Conservation (phyloP, 2,888 invertebrate genomes). For the Epinotia brunnichana region DNA sequence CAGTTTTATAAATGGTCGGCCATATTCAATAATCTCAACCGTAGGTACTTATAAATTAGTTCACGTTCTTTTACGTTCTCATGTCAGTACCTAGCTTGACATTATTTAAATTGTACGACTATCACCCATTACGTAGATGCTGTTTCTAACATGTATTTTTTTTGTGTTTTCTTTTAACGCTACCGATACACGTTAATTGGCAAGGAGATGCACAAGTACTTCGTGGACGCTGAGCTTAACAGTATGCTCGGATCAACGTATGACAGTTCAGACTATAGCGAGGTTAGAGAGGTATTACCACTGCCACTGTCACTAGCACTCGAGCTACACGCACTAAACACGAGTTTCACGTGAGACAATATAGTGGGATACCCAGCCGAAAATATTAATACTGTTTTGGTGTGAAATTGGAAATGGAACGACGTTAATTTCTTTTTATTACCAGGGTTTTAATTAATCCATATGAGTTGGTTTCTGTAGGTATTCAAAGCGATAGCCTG, state of each 20-base stretch:
- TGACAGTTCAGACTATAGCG: slow-evolving; percentile 81
- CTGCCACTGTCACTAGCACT: slow-evolving; percentile 50
- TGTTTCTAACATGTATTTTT: slow-evolving; percentile 65
- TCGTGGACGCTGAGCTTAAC: slow-evolving; percentile 92
- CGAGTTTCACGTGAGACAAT: slow-evolving; percentile 24
- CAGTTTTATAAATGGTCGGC: too few relatives aligned
- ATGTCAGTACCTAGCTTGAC: neutral
- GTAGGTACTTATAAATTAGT: neutral
- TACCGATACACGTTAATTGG: slow-evolving; percentile 80
- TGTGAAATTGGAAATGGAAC: slow-evolving; percentile 13
- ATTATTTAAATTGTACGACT: neutral
- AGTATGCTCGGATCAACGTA: slow-evolving; percentile 87
- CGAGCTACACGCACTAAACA: slow-evolving; percentile 46
- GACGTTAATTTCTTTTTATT: neutral
- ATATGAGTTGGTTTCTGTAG: too few relatives aligned
- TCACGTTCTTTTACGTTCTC: neutral
- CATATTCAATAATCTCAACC: too few relatives aligned
- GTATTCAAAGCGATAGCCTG: neutral
- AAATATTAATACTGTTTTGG: neutral
- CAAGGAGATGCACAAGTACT: slow-evolving; percentile 91
- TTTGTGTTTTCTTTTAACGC: slow-evolving; percentile 79
- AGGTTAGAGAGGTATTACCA: slow-evolving; percentile 68
- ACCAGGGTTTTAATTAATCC: too few relatives aligned
- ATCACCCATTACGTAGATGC: slow-evolving; percentile 37
- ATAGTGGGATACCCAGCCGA: neutral